Evolutionary conservation across 35 echinoderm and acorn worm species (phyloP).

Genomic region (Ophiothrix spiculata): DNA sequence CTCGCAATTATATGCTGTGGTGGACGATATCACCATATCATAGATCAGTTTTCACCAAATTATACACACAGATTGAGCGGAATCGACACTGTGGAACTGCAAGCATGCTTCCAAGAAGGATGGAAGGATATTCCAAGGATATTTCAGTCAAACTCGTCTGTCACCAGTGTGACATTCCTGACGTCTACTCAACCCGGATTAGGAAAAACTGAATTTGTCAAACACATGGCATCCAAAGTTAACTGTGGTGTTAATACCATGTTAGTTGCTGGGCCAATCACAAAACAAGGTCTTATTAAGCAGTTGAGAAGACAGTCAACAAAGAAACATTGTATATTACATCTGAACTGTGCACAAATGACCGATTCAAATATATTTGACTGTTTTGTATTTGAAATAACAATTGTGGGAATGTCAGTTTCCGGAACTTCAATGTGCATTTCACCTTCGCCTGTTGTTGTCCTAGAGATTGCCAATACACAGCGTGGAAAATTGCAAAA

Average conservation of each 20-base stretch:
- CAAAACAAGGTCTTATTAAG: slow-evolving; percentile 9
- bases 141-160: too few relatives aligned
- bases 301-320: background rate
- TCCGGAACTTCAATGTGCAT: slow-evolving; percentile 25
- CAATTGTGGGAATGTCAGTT: slow-evolving; percentile 24
- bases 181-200: too few relatives aligned
- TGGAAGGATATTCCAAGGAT: too few relatives aligned
- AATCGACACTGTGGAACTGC: too few relatives aligned
- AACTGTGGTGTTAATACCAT: background rate
- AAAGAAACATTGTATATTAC: background rate
- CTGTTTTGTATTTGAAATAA: slow-evolving; percentile 19
- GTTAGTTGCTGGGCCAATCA: slow-evolving; percentile 17
- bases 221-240: too few relatives aligned
- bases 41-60: too few relatives aligned
- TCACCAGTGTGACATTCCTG: too few relatives aligned
- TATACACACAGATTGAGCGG: too few relatives aligned
- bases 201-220: too few relatives aligned
- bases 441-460: background rate
- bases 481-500: background rate
- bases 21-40: too few relatives aligned
- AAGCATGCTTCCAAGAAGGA: too few relatives aligned
- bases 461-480: slow-evolving; percentile 25
- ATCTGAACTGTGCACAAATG: background rate
- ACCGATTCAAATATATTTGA: slow-evolving; percentile 9
- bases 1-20: too few relatives aligned